Evolutionary conservation across 2,113 vertebrate genomes (phyloP), one percentile per base, ranked within the genome.

Genomic region (Pycnonotus jocosus): DNA sequence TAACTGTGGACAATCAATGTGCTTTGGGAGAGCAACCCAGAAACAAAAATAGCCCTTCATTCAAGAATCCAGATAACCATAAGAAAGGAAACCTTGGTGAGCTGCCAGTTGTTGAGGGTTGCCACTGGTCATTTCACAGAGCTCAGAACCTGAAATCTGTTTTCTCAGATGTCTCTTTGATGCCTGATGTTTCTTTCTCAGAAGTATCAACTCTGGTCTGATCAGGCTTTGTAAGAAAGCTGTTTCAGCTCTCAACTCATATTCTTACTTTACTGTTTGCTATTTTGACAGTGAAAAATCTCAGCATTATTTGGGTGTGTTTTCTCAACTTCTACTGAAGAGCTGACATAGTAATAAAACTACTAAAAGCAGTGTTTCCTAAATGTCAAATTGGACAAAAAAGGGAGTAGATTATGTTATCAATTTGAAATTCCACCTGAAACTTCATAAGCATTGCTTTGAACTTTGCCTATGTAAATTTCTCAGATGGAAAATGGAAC

Each of bases 61-160:
- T 42, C 30, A 45, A 68, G 33, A 85, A 68, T 7, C 2, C 38
- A 64, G 30, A 7, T 18, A 58, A 45, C 22, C 21, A 13, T 8
- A 10, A 22, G 56, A 60, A 61, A 35, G 16, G 10, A 54, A 28
- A 64, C 7, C 2, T 31, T 0, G 2, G 12, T 17, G 30, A 56
- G 7, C 12, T 51, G 18, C 30, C 3, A 15, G 4, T 9, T 69
- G 7, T 53, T 31, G 38, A 23, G 31, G 47, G 31, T 30, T 2
- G 0, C 5, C n/a, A 21, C 2, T 50, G 24, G 21, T 18, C 38
- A 16, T 9, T 37, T 6, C 31, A 30, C 0, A 0, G 1, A 6
- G 11, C 56, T 86, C 20, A 58, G 45, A 65, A 61, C 6, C 14
- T 12, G 9, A 40, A 92, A 80, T 48, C 12, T 40, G 24, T 22